Evolutionary conservation across 2,113 vertebrate genomes (phyloP).

Genomic region (Marmota flaviventris): DNA sequence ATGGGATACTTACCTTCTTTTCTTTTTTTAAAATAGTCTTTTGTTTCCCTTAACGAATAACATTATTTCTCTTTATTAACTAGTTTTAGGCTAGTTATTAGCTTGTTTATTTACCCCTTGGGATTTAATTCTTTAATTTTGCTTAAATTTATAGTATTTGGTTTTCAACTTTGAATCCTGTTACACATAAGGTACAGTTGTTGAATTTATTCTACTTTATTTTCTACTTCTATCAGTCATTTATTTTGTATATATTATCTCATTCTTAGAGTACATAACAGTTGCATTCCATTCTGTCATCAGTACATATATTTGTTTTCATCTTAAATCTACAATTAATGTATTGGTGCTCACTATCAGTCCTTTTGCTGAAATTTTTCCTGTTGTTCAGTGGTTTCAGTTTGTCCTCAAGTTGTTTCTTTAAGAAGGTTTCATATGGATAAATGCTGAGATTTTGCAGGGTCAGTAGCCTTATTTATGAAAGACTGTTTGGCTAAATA

Average conservation of each 20-base stretch:
- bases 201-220: slow-evolving; percentile 9
- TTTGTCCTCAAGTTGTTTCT: slow-evolving; percentile 39
- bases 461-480: not conserved
- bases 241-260: not conserved
- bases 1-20: not conserved
- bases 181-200: not conserved
- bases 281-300: slow-evolving; percentile 8
- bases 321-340: slow-evolving; percentile 34
- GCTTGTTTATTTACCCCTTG: not conserved
- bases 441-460: slow-evolving; percentile 48
- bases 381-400: not conserved
- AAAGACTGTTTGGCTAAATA: slow-evolving; percentile 10
- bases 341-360: not conserved
- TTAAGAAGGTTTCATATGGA: slow-evolving; percentile 23
- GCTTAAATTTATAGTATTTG: slow-evolving; percentile 26
- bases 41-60: slow-evolving; percentile 37
- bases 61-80: slow-evolving; percentile 13
- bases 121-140: slow-evolving; percentile 35
- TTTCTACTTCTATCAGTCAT: not conserved
- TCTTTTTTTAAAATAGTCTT: slow-evolving; percentile 52
- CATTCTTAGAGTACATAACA: not conserved
- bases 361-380: slow-evolving; percentile 41
- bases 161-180: not conserved
- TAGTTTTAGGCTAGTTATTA: not conserved
- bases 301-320: not conserved